phyloP scores from a whole-genome alignment of 2,113 vertebrate genomes.

The Opisthocomus hoazin region DNA sequence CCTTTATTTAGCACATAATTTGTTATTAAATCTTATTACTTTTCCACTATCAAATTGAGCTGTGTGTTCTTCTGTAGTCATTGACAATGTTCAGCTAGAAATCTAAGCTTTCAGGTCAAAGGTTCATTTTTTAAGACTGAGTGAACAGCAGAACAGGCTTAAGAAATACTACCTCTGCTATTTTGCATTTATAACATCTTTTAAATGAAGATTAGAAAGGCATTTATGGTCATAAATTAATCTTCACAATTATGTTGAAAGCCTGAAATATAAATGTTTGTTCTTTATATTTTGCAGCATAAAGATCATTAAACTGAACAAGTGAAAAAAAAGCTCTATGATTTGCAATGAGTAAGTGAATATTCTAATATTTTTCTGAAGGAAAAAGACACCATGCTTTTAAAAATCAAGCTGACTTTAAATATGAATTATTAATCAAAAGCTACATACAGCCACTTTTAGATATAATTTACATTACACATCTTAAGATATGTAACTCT shows the following conservation, averaged over 20 bases:
- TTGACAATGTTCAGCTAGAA: not conserved
- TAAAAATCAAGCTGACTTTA: not conserved
- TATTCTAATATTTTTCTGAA: not conserved
- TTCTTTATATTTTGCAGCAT: not conserved
- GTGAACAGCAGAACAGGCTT: not conserved
- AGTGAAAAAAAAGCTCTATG: not conserved
- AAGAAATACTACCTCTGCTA: not conserved
- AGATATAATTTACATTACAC: conserved; percentile 10
- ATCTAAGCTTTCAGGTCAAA: not conserved
- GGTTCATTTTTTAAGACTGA: not conserved
- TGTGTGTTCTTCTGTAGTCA: not conserved
- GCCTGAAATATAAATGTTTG: not conserved
- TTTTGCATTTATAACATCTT: not conserved
- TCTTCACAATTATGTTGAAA: not conserved
- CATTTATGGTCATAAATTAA: not conserved
- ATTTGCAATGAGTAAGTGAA: not conserved
- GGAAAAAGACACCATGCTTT: not conserved
- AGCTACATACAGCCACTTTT: not conserved
- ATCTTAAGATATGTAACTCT: not conserved
- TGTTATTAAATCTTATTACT: not conserved
- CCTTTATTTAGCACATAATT: not conserved
- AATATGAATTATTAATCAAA: conserved; percentile 43
- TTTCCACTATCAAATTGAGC: not conserved
- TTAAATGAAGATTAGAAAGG: not conserved
- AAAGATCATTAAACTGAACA: not conserved